phyloP scores from a whole-genome alignment of 2,797 vertebrate genomes.

The Diplodus sargus region DNA sequence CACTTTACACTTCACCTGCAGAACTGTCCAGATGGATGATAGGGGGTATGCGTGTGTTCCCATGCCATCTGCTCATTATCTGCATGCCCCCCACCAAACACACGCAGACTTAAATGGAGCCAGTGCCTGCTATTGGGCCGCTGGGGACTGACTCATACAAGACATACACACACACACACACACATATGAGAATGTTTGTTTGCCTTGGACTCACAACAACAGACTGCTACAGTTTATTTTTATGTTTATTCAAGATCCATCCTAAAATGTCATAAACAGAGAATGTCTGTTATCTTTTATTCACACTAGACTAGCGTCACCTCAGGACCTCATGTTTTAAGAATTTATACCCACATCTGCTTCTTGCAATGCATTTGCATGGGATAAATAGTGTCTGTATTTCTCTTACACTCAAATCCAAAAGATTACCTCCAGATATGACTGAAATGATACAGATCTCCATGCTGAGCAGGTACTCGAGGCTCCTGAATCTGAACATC shows the following conservation, averaged over 20 bases:
- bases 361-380: conserved; percentile 11
- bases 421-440: conserved; percentile 9
- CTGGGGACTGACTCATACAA: conserved; percentile 44
- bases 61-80: conserved; percentile 81
- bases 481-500: not conserved
- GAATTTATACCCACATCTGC: conserved; percentile 15
- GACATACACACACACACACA: conserved; percentile 11
- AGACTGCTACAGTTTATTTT: conserved; percentile 8
- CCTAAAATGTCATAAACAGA: not conserved
- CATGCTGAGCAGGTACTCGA: not conserved
- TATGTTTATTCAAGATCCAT: conserved; percentile 8
- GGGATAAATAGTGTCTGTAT: conserved; percentile 5
- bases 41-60: conserved; percentile 66
- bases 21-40: conserved; percentile 79
- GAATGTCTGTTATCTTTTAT: not conserved
- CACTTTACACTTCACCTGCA: conserved; percentile 73
- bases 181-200: not conserved
- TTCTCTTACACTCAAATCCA: conserved; percentile 18
- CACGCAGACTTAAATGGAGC: conserved; percentile 39
- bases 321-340: conserved; percentile 11
- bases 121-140: conserved; percentile 28
- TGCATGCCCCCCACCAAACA: conserved; percentile 27
- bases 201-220: conserved; percentile 14
- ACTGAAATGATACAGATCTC: not conserved
- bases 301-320: conserved; percentile 8